Base-by-base conservation (phyloP, 2,797 vertebrate genomes). In the Sebastes ruberrimus region DNA sequence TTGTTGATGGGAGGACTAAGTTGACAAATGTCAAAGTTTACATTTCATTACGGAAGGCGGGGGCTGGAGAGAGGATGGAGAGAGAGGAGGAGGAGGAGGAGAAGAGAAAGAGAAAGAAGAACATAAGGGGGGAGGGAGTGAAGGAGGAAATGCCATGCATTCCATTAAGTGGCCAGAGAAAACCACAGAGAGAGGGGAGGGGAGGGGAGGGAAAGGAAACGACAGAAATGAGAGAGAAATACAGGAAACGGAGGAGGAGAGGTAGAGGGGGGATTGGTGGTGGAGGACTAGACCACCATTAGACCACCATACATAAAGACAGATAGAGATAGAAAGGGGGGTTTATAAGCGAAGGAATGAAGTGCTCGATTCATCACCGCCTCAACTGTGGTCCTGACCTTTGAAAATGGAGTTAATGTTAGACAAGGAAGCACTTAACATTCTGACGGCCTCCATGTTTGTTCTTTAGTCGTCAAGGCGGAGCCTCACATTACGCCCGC, bases 1-100 rank as follows among this genome's bases (percentile, higher is more conserved):
- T 74, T 74, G 85, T 80, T 85, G 88, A 90, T 80, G 84, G 86
- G 85, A 88, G 79, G 82, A 87, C 77, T 65, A 74, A 86, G 86
- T 87, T 85, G 88, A 93, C 88, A 90, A 94, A 94, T 94, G 93
- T 92, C 92, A 94, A 89, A 93, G 92, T 94, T 95, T 93, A 93
- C 79, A 66, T 94, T 95, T 94, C 86, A 91, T 95, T 93, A 94
- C 67, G 82, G 71, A 75, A 78, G 46, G 86, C 25, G 27, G 70
- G 75, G 80, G 71, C 28, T 4, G 70, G 67, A 71, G 56, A 73
- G 80, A 81, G 71, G 70, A 77, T 60, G 65, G 79, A 84, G 70
- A 66, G 33, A 46, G 32, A 49, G 70, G 33, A 62, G 20, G 75
- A 67, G 68, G 42, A 49, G 49, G 49, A 52, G 20, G 76, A 67